phyloP scores from a whole-genome alignment of 2,888 invertebrate species.

The Caenorhabditis panamensis region DNA sequence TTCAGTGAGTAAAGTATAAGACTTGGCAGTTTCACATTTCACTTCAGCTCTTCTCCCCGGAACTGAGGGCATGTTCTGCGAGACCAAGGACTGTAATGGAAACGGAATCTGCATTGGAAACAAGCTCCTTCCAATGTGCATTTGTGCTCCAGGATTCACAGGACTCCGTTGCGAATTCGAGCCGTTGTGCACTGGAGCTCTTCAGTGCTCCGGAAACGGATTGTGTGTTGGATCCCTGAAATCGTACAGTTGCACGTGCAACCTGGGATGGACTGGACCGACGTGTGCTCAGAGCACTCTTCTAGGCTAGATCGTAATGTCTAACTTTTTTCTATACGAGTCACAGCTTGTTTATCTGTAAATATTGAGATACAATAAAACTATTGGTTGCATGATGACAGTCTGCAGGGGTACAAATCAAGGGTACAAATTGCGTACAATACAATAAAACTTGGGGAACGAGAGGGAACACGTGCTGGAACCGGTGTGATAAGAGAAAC shows the following conservation, averaged over 20 bases:
- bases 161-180: constrained; percentile 75
- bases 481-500: not conserved
- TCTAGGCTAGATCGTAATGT: constrained; percentile 29
- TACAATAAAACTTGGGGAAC: constrained; percentile 4
- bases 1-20: constrained; percentile 50
- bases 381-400: constrained; percentile 1
- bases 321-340: not conserved
- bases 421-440: too few relatives aligned
- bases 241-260: constrained; percentile 84
- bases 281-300: constrained; percentile 85
- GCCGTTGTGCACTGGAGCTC: constrained; percentile 70
- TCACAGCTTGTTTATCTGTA: constrained; percentile 22
- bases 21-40: too few relatives aligned
- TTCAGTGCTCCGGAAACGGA: constrained; percentile 74
- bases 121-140: constrained; percentile 65
- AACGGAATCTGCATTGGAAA: constrained; percentile 72
- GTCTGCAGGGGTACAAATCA: not conserved
- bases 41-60: constrained; percentile 60
- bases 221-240: constrained; percentile 70
- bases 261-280: constrained; percentile 93
- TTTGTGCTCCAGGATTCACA: constrained; percentile 74
- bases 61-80: constrained; percentile 63
- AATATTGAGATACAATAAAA: constrained; percentile 32
- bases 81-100: constrained; percentile 69
- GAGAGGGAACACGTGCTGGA: not conserved